Conservation (phyloP, 2,113 vertebrate genomes). For the Opisthocomus hoazin region DNA sequence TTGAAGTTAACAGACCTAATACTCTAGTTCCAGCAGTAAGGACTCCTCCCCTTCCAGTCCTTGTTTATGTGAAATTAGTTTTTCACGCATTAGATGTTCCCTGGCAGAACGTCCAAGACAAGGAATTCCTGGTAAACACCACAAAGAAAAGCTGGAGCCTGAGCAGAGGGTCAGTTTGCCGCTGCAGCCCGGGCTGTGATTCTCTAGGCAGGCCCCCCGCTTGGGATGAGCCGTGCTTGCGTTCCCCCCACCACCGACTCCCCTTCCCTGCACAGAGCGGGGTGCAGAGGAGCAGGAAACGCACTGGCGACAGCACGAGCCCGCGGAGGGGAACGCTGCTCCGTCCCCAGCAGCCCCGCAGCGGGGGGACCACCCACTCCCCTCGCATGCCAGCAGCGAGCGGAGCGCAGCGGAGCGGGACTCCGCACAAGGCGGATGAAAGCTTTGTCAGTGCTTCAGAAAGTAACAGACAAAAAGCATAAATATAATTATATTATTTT, state of each 20-base stretch:
- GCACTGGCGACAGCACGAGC: no score
- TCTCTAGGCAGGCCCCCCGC: neutral
- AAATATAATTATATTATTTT: neutral
- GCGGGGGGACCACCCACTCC: neutral
- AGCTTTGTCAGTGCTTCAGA: neutral
- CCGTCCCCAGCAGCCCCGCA: neutral
- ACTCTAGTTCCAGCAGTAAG: neutral
- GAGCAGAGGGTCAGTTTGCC: neutral
- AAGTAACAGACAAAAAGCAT: neutral
- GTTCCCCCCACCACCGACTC: neutral
- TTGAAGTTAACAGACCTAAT: neutral
- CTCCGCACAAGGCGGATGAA: neutral
- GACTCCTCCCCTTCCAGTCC: neutral
- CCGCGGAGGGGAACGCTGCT: constrained; percentile 13
- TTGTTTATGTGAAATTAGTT: neutral
- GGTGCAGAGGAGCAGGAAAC: no score
- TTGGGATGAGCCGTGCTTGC: neutral
- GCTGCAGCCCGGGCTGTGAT: neutral
- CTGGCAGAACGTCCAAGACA: neutral
- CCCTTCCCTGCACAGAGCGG: neutral
- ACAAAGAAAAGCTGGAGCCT: neutral
- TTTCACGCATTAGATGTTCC: neutral
- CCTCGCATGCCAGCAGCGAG: neutral
- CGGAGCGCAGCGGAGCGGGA: neutral
- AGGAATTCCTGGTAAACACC: neutral